Evolutionary conservation across 1,140 invertebrate species (phyloP).

Genomic region (Megathymus violae): DNA sequence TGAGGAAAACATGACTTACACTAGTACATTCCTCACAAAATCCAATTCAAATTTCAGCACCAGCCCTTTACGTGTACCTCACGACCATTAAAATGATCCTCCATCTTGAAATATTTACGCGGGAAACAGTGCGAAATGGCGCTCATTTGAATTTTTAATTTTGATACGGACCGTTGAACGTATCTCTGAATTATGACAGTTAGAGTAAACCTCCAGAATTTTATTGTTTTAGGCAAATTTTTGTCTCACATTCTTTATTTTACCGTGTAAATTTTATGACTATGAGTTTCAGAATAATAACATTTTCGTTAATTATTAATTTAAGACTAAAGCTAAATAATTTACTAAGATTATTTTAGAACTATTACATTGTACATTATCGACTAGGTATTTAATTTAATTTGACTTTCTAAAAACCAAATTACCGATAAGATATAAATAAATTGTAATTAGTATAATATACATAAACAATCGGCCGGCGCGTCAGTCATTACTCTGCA

Average conservation of each 20-base stretch:
- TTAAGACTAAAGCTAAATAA: too few relatives aligned
- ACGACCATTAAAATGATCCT: conserved; percentile 11
- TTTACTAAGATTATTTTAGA: too few relatives aligned
- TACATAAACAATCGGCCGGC: too few relatives aligned
- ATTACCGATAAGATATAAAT: too few relatives aligned
- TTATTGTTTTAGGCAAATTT: conserved; percentile 25
- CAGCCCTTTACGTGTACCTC: conserved; percentile 8
- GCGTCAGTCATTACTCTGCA: too few relatives aligned
- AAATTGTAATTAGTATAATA: too few relatives aligned
- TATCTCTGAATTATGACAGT: conserved; percentile 19
- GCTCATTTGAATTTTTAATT: conserved; percentile 40
- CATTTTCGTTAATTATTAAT: too few relatives aligned
- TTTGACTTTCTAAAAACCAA: too few relatives aligned
- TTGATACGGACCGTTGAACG: conserved; percentile 22
- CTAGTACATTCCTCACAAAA: conserved; percentile 20
- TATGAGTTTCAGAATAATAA: too few relatives aligned
- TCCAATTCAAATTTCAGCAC: conserved; percentile 11
- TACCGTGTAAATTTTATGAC: conserved; percentile 32
- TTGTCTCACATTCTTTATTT: conserved; percentile 23
- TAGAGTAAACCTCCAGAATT: conserved; percentile 4
- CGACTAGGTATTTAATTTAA: too few relatives aligned
- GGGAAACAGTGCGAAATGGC: conserved; percentile 25
- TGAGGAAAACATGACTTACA: not conserved
- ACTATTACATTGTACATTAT: too few relatives aligned
- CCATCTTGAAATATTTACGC: conserved; percentile 32